Base-by-base conservation (phyloP, 2,113 vertebrate genomes). In the Galbula dea region DNA sequence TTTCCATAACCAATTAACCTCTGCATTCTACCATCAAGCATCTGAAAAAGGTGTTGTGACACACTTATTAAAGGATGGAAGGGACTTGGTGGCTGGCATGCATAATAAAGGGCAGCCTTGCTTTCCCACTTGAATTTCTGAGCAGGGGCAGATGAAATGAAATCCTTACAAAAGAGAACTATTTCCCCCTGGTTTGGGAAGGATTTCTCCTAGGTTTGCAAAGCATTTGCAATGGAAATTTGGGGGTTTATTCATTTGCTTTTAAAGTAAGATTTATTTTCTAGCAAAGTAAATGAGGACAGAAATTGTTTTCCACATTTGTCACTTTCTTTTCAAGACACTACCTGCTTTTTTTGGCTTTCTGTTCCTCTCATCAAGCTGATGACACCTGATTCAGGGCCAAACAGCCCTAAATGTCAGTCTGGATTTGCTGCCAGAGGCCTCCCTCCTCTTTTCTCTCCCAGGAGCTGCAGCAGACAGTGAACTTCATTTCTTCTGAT, bases 1-100 rank as follows among this genome's bases (percentile, higher is more conserved):
- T 95, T 94, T 96, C 95, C 92, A 94, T 92, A 96, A 95, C 94
- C 92, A 95, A 93, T 95, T 94, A 95, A 96, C 92, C 94, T 92
- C 94, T 78, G 88, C 73, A 7, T 94, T 96, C 78, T 45, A 84
- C 94, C 94, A 92, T 96, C 92, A 93, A 89, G 95, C 91, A 82
- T 92, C 89, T 90, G 95, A 89, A 92, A 89, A 90, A 92, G 95
- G 94, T 95, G 92, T 91, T 93, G 89, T 94, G 95, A 96, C 89
- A 94, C 89, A 82, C 77, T 90, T 91, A 93, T 90, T 90, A 94
- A 90, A 73, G 86, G 95, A 96, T 88, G 89, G 94, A 92, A 69
- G 77, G 61, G 83, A 68, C 80, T 93, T 16, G 62, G 34, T 81
- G 86, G 71, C 55, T 95, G 80, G 93, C 90, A 89, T 92, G 13